Conservation (phyloP, 2,797 vertebrate species). For the Notolepis coatsorum region DNA sequence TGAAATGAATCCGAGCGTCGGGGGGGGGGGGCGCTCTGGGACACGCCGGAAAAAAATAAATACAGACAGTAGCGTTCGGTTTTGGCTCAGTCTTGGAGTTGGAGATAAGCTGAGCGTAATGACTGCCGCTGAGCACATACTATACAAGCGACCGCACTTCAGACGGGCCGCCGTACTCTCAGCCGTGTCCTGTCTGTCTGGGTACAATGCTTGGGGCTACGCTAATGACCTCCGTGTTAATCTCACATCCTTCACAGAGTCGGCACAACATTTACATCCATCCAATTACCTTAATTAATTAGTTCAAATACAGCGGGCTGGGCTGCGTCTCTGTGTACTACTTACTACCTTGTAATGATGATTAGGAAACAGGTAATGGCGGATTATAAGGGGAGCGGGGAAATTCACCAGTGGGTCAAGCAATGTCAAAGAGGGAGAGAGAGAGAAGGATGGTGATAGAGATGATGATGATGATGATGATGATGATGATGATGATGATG, state of each 20-base stretch:
- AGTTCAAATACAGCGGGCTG: conserved; percentile 62
- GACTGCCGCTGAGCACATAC: conserved; percentile 30
- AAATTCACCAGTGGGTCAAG: conserved; percentile 55
- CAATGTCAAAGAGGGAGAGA: conserved; percentile 48
- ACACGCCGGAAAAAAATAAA: too few relatives aligned
- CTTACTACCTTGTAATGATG: conserved; percentile 62
- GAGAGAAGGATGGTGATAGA: neutral
- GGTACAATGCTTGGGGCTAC: conserved; percentile 15
- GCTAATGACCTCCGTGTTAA: conserved; percentile 44
- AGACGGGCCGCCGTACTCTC: neutral
- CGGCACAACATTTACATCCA: conserved; percentile 63
- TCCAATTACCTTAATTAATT: conserved; percentile 72
- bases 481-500: too few relatives aligned
- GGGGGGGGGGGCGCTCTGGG: conserved; percentile 36
- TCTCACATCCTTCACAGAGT: conserved; percentile 58
- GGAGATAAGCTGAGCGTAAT: conserved; percentile 45
- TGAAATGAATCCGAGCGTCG: conserved; percentile 42
- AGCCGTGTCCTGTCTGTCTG: neutral
- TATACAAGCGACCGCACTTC: conserved; percentile 31
- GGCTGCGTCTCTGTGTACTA: conserved; percentile 61
- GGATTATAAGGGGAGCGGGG: conserved; percentile 45
- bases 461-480: neutral
- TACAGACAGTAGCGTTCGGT: conserved; percentile 14
- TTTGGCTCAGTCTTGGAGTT: conserved; percentile 15
- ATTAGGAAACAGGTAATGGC: conserved; percentile 66